Evolutionary conservation across 2,888 invertebrate genomes (phyloP).

Genomic region (Allophyes oxyacanthae): DNA sequence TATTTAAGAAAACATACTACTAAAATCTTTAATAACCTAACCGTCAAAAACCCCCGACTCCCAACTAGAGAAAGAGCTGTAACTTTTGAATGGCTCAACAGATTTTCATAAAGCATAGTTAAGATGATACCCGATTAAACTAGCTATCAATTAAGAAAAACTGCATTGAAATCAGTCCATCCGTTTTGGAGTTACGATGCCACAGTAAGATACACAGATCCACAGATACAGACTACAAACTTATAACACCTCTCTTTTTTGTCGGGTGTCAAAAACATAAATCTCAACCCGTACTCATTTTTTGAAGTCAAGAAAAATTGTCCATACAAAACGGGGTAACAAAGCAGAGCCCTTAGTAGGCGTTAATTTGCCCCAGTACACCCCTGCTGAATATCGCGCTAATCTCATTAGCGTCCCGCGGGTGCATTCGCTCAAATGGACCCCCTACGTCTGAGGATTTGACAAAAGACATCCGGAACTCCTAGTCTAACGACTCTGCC

Average conservation of each 20-base stretch:
- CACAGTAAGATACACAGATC: too few relatives aligned
- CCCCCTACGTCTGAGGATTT: conserved; percentile 65
- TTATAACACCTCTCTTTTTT: too few relatives aligned
- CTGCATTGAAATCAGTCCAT: background rate
- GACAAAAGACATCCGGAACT: conserved; percentile 64
- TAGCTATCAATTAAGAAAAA: too few relatives aligned
- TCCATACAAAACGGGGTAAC: conserved; percentile 19
- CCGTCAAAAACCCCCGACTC: too few relatives aligned
- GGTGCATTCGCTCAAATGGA: conserved; percentile 70
- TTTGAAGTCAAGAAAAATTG: conserved; percentile 33
- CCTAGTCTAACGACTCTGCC: conserved; percentile 41
- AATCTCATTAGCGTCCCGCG: conserved; percentile 70
- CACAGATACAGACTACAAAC: too few relatives aligned
- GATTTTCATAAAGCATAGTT: too few relatives aligned
- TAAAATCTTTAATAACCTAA: too few relatives aligned
- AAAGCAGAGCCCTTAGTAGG: conserved; percentile 44
- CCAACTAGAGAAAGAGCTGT: too few relatives aligned
- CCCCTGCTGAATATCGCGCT: conserved; percentile 66
- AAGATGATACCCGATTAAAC: too few relatives aligned
- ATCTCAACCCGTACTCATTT: conserved; percentile 22
- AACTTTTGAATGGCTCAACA: too few relatives aligned
- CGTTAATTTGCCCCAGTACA: conserved; percentile 67
- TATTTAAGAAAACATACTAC: too few relatives aligned
- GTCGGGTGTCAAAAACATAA: conserved; percentile 19
- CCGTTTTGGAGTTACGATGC: too few relatives aligned